Conservation (phyloP, 2,888 invertebrate genomes). For the Euplagia quadripunctaria region DNA sequence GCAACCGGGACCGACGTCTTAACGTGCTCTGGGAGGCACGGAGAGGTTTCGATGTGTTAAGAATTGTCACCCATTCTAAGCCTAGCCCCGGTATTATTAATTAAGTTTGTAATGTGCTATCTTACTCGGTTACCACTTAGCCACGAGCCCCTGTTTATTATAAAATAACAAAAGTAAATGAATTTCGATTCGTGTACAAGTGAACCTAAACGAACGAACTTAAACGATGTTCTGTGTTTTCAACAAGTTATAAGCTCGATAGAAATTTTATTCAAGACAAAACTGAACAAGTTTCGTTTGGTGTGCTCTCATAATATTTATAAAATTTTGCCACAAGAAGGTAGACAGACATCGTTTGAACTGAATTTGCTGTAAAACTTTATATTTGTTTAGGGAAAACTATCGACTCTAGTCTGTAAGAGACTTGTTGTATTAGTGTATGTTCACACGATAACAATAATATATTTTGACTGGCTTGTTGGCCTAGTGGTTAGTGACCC, state of each 20-base stretch:
- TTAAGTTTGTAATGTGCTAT: too few species aligned
- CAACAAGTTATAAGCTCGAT: neutral
- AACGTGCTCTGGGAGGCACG: too few species aligned
- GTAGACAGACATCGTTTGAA: neutral
- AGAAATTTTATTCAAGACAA: neutral
- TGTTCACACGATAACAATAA: neutral
- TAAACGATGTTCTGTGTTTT: too few species aligned
- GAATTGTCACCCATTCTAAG: too few species aligned
- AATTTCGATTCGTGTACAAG: too few species aligned
- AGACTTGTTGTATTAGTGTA: constrained; percentile 14
- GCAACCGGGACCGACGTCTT: too few species aligned
- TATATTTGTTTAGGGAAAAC: constrained; percentile 35
- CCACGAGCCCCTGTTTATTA: neutral
- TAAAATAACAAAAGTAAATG: neutral
- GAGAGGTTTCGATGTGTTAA: too few species aligned
- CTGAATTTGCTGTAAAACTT: constrained; percentile 20
- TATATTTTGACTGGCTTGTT: too few species aligned
- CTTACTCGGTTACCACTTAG: too few species aligned
- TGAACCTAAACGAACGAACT: too few species aligned
- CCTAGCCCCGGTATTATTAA: too few species aligned
- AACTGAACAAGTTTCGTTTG: neutral
- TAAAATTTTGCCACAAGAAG: neutral
- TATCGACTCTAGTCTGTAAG: constrained; percentile 1
- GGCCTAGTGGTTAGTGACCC: too few species aligned
- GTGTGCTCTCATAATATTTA: neutral